Conservation (phyloP, 2,888 invertebrate genomes). For the Mechanitis messenoides region DNA sequence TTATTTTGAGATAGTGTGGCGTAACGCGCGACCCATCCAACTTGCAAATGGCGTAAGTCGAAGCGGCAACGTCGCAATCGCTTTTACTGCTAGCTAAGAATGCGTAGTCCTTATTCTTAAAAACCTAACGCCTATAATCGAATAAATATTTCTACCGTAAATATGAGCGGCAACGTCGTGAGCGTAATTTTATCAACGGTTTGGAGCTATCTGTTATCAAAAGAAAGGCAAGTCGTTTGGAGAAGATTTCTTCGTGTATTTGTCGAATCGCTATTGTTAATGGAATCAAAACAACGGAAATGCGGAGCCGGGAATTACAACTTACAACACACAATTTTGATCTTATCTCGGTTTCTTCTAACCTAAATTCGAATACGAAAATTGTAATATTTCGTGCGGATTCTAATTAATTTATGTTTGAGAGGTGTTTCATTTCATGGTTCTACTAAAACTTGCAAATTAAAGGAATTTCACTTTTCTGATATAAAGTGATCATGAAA, state of each 20-base stretch:
- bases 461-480: no score
- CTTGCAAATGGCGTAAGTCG: constrained; percentile 63
- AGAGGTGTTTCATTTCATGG: no score
- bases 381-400: no score
- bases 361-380: neutral
- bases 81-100: constrained; percentile 42
- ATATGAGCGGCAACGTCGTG: constrained; percentile 53
- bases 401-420: no score
- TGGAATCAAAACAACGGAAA: constrained; percentile 18
- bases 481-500: no score
- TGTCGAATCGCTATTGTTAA: constrained; percentile 14
- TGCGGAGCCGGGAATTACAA: neutral
- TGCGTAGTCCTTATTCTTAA: constrained; percentile 5
- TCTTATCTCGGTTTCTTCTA: neutral
- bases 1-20: constrained; percentile 66
- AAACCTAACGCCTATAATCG: constrained; percentile 1
- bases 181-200: constrained; percentile 65
- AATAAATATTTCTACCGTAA: constrained; percentile 7
- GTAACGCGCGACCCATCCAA: constrained; percentile 55
- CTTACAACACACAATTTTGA: neutral
- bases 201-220: constrained; percentile 47
- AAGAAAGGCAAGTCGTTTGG: constrained; percentile 24
- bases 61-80: constrained; percentile 56
- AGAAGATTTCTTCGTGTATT: constrained; percentile 14
- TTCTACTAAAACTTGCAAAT: no score